phyloP scores from a whole-genome alignment of 1,140 invertebrate genomes.

The Macrocentrus cingulum region DNA sequence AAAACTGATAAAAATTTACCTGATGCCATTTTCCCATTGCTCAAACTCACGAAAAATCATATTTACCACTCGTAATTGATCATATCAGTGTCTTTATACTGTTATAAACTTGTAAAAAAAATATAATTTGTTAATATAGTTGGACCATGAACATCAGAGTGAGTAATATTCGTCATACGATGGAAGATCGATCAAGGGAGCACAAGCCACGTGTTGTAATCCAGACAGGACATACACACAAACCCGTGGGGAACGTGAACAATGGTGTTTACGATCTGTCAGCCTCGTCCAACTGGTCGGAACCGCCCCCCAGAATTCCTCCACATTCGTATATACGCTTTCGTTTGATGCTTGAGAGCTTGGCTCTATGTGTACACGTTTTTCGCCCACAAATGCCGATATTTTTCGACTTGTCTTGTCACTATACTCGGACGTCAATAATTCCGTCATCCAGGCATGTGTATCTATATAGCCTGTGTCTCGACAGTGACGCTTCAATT shows the following conservation, averaged over 20 bases:
- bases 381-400: conserved; percentile 12
- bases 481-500: neutral
- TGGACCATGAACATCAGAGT: too few species aligned
- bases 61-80: too few species aligned
- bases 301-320: conserved; percentile 9
- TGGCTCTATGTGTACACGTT: neutral
- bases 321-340: neutral
- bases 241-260: conserved; percentile 14
- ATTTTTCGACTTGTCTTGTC: conserved; percentile 33
- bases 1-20: too few species aligned
- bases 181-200: conserved; percentile 5
- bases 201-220: conserved; percentile 15
- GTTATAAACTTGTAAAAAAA: too few species aligned
- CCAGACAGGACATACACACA: neutral
- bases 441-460: conserved; percentile 9
- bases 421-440: conserved; percentile 44
- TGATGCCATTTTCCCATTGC: too few species aligned
- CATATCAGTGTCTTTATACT: too few species aligned
- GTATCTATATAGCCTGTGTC: neutral
- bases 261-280: conserved; percentile 22
- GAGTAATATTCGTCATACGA: neutral
- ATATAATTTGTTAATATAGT: too few species aligned
- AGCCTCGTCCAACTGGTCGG: conserved; percentile 11
- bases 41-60: too few species aligned
- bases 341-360: too few species aligned